phyloP scores from a whole-genome alignment of 2,888 invertebrate genomes.

The Cybosia mesomella region DNA sequence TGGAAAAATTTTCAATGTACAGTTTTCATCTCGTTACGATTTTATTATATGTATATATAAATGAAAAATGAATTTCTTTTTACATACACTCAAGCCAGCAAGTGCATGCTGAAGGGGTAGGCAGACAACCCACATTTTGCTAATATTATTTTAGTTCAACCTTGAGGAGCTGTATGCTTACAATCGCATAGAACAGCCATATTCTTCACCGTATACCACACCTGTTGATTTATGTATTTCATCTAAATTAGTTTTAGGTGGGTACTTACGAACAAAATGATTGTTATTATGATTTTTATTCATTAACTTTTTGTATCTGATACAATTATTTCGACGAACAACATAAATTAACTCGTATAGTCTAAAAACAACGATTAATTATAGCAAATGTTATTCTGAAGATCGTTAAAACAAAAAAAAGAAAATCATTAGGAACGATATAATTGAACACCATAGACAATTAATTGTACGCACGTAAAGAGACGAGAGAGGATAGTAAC shows the following conservation, averaged over 20 bases:
- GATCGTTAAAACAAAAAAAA: conserved; percentile 19
- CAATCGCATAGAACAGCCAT: not conserved
- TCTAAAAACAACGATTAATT: conserved; percentile 20
- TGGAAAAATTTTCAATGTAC: no score
- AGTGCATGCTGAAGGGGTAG: no score
- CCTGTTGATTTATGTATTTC: not conserved
- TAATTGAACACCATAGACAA: not conserved
- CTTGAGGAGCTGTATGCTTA: not conserved
- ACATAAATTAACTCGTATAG: conserved; percentile 14
- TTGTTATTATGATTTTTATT: not conserved
- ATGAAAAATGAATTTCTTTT: no score
- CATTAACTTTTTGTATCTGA: not conserved
- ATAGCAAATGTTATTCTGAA: conserved; percentile 5
- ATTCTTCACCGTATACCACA: not conserved
- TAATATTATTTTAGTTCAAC: not conserved
- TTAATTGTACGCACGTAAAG: not conserved
- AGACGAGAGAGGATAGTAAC: no score
- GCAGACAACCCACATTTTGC: no score
- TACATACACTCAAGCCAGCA: no score
- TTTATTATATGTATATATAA: no score
- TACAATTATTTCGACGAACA: conserved; percentile 4
- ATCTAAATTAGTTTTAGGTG: not conserved
- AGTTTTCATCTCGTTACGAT: no score
- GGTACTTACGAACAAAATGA: not conserved
- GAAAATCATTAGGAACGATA: not conserved